A percentile compares a stretch with the other conserved stretches of the same genome.
phyloP scores from a whole-genome alignment of 2,888 invertebrate genomes.

The Phaonia tiefii region DNA sequence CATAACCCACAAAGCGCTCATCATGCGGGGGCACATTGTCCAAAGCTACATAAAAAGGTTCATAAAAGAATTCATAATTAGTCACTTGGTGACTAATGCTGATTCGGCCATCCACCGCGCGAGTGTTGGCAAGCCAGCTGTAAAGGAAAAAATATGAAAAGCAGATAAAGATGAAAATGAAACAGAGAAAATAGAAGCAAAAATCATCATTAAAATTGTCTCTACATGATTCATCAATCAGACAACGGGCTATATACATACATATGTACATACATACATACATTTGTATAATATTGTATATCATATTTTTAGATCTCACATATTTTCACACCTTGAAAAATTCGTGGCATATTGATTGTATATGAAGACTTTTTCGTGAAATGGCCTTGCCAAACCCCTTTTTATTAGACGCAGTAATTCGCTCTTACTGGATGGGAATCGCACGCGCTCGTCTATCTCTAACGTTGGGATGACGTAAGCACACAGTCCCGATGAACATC shows the following conservation, averaged over 20 bases:
- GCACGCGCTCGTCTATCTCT: conserved; percentile 89
- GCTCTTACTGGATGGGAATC: conserved; percentile 90
- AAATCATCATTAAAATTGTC: conserved; percentile 22
- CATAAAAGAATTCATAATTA: conserved; percentile 91
- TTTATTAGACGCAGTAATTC: conserved; percentile 88
- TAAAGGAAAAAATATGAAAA: conserved; percentile 41
- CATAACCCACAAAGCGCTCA: conserved; percentile 94
- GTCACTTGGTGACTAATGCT: conserved; percentile 92
- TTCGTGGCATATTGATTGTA: conserved; percentile 96
- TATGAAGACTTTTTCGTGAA: conserved; percentile 94
- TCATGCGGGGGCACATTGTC: conserved; percentile 92
- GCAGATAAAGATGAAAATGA: conserved; percentile 8
- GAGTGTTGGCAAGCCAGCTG: conserved; percentile 72
- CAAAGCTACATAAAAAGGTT: conserved; percentile 93
- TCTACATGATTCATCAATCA: conserved; percentile 48
- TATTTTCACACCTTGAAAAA: conserved; percentile 86
- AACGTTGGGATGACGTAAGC: conserved; percentile 95
- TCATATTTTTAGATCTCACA: conserved; percentile 31
- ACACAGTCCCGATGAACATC: conserved; percentile 83
- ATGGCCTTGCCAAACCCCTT: conserved; percentile 91
- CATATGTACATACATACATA: conserved; percentile 1
- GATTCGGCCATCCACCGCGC: conserved; percentile 76
- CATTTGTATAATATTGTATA: too few relatives aligned
- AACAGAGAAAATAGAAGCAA: conserved; percentile 30
- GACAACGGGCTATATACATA: too few relatives aligned